Conservation (phyloP, 2,888 invertebrate genomes). For the Heteromyza rotundicornis region DNA sequence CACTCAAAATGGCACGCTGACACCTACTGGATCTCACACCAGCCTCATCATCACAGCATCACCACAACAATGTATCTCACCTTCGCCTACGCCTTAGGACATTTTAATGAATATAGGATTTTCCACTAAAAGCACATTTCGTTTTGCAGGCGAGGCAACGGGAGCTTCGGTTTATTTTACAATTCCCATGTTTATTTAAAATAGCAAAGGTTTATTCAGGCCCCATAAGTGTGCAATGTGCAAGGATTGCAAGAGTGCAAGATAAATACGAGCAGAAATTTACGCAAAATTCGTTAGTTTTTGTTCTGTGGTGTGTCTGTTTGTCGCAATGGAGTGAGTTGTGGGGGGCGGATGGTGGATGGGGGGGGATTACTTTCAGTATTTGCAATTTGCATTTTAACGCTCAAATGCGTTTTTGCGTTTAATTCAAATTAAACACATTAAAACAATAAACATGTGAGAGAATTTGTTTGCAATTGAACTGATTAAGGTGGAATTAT, state of each 20-base stretch:
- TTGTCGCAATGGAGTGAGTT: not conserved
- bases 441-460: slow-evolving; percentile 19
- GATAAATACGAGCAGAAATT: slow-evolving; percentile 51
- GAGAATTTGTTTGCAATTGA: too few relatives aligned
- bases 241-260: slow-evolving; percentile 53
- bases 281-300: slow-evolving; percentile 43
- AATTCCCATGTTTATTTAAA: slow-evolving; percentile 11
- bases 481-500: too few relatives aligned
- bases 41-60: slow-evolving; percentile 20
- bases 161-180: slow-evolving; percentile 2
- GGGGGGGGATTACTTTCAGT: not conserved
- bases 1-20: slow-evolving; percentile 48
- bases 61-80: not conserved
- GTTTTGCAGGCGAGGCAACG: not conserved
- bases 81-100: not conserved
- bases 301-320: slow-evolving; percentile 4
- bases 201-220: slow-evolving; percentile 12
- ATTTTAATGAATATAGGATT: not conserved
- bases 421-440: slow-evolving; percentile 36
- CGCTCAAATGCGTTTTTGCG: slow-evolving; percentile 46
- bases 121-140: not conserved
- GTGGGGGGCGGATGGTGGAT: not conserved
- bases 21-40: slow-evolving; percentile 2
- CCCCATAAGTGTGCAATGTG: slow-evolving; percentile 17
- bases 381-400: slow-evolving; percentile 38